Evolutionary conservation across 1,140 invertebrate species (phyloP).

Genomic region (Polypedilum pembai): DNA sequence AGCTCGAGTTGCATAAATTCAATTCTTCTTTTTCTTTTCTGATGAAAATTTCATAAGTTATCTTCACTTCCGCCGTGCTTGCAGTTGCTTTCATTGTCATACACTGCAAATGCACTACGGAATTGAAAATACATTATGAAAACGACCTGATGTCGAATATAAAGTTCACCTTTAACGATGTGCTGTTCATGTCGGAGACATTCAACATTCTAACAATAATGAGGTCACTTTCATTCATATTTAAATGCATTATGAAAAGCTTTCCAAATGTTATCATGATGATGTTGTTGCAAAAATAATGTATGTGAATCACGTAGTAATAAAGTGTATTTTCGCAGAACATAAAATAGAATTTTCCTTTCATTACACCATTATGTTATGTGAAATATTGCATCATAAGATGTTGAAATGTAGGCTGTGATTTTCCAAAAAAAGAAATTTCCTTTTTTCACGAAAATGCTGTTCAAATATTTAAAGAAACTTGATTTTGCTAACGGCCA

Average conservation of each 20-base stretch:
- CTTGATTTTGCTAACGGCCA: no score
- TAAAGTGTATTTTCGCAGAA: constrained; percentile 5
- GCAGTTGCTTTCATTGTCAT: constrained; percentile 58
- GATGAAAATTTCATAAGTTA: constrained; percentile 44
- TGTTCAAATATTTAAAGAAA: no score
- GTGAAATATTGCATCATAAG: not conserved
- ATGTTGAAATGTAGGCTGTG: no score
- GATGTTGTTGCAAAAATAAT: not conserved
- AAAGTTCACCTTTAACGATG: no score
- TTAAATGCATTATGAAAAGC: not conserved
- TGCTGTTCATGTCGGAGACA: no score
- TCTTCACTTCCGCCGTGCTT: constrained; percentile 85
- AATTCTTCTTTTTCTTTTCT: not conserved
- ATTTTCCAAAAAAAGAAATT: no score
- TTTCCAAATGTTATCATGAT: no score
- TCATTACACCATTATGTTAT: not conserved
- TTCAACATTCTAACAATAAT: no score
- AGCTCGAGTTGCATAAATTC: not conserved
- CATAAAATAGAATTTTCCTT: constrained; percentile 7
- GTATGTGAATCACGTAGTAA: not conserved
- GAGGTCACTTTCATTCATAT: not conserved
- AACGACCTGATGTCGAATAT: no score
- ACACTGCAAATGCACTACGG: constrained; percentile 90
- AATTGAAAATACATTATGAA: constrained; percentile 60
- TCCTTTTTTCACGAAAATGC: no score